phyloP scores from a whole-genome alignment of 2,888 invertebrate species.

The Drosophila mayaguana region DNA sequence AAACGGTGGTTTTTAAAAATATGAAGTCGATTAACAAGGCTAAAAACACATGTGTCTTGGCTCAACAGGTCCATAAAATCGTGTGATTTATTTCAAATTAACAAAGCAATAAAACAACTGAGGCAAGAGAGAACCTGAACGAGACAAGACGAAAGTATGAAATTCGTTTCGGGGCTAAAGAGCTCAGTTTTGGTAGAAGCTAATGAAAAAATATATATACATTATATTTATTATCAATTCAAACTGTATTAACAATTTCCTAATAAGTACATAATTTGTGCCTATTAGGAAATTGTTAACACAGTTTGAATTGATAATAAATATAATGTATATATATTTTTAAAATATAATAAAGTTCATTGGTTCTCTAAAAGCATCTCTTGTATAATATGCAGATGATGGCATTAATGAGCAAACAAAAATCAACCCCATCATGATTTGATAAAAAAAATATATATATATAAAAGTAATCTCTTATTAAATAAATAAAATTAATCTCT shows the following conservation, averaged over 20 bases:
- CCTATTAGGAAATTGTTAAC: background rate
- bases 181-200: background rate
- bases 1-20: slow-evolving; percentile 36
- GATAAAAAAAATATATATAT: too few relatives aligned
- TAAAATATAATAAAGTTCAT: too few relatives aligned
- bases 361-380: too few relatives aligned
- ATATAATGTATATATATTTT: background rate
- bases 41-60: background rate
- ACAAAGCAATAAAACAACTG: slow-evolving; percentile 74
- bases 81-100: slow-evolving; percentile 73
- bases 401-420: too few relatives aligned
- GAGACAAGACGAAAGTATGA: slow-evolving; percentile 3
- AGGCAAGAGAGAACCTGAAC: slow-evolving; percentile 48
- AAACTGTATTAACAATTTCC: background rate
- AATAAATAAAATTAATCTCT: background rate
- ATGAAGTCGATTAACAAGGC: slow-evolving; percentile 33
- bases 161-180: background rate
- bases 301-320: too few relatives aligned
- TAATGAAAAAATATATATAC: background rate
- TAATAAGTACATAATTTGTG: too few relatives aligned
- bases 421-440: too few relatives aligned
- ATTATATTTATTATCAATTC: too few relatives aligned
- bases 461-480: background rate
- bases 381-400: too few relatives aligned
- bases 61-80: slow-evolving; percentile 51